Evolutionary conservation across 2,797 vertebrate species (phyloP), one percentile per base, ranked within the genome.

Genomic region (Esox lucius): DNA sequence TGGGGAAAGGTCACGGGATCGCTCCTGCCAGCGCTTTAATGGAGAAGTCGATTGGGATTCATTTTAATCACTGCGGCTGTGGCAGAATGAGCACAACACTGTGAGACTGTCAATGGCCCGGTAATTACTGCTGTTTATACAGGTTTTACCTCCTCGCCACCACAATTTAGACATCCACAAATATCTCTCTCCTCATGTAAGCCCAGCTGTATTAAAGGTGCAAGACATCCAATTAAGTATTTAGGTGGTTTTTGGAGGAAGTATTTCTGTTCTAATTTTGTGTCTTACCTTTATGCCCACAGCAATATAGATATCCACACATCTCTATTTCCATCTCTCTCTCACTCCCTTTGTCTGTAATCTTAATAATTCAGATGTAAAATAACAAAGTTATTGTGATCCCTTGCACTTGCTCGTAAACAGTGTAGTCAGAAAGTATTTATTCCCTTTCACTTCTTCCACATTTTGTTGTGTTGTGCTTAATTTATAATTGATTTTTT

Each of bases 41-140:
- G 96, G 97, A 97, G 96, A 98, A 98, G 97, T 99, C 97, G 95
- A 99, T 98, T 96, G 96, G 96, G 97, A 99, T 98, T 99, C 96
- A 96, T 96, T 98, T 98, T 98, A 98, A 99, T 99, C 97, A 98
- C 97, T 95, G 96, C 94, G 95, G 94, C 95, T 95, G 96, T 96
- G 94, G 95, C 93, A 95, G 95, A 96, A 96, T 94, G 95, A 96
- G 95, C 96, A 96, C 95, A 96, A 96, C 96, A 92, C 92, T 84
- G 85, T 95, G 95, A 96, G 95, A 95, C 95, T 93, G 95, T 97
- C 96, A 95, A 96, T 96, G 95, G 94, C 93, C 92, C 93, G 93
- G 95, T 97, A 98, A 98, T 99, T 98, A 97, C 96, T 89, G 92
- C 95, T 96, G 95, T 96, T 97, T 96, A 96, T 96, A 96, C 95